These are phyloP conservation scores for Harpalus rubripes DNA, from an alignment of 2,888 invertebrate species.

Conservation along the genomic window DNA sequence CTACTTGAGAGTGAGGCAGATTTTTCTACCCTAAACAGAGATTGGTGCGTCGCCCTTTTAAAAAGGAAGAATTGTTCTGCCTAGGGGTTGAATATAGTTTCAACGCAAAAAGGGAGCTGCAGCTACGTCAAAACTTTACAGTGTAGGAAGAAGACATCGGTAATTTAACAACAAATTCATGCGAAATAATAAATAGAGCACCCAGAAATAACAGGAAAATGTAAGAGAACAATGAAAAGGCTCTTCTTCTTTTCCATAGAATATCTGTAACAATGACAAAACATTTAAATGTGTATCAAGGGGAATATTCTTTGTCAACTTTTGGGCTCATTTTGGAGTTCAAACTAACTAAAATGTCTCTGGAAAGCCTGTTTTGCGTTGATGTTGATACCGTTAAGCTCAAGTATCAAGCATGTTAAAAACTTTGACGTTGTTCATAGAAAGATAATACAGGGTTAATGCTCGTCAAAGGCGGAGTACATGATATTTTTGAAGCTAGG, in stretches of 20 bases:
- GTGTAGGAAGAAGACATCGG: too few species aligned
- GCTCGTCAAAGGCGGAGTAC: conserved; percentile 16
- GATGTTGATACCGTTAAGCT: neutral
- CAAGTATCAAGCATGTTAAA: neutral
- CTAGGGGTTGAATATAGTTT: too few species aligned
- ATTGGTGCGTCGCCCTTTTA: too few species aligned
- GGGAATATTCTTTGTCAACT: neutral
- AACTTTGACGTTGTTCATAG: conserved; percentile 2
- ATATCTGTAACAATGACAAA: neutral
- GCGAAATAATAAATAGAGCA: neutral
- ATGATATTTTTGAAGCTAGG: conserved; percentile 36
- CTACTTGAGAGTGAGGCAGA: too few species aligned
- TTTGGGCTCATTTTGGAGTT: neutral
- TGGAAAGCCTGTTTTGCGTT: neutral
- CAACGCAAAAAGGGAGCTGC: too few species aligned
- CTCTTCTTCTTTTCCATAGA: neutral
- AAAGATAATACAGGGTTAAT: conserved; percentile 24
- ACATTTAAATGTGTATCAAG: neutral
- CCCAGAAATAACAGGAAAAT: neutral
- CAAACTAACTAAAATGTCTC: neutral
- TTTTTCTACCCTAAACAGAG: too few species aligned
- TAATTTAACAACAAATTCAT: too few species aligned
- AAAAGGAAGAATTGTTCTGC: too few species aligned
- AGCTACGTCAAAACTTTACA: too few species aligned
- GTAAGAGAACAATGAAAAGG: neutral